These are phyloP conservation scores for Arctocebus calabarensis DNA, from an alignment of 2,797 vertebrate species.

Conservation along the genomic window DNA sequence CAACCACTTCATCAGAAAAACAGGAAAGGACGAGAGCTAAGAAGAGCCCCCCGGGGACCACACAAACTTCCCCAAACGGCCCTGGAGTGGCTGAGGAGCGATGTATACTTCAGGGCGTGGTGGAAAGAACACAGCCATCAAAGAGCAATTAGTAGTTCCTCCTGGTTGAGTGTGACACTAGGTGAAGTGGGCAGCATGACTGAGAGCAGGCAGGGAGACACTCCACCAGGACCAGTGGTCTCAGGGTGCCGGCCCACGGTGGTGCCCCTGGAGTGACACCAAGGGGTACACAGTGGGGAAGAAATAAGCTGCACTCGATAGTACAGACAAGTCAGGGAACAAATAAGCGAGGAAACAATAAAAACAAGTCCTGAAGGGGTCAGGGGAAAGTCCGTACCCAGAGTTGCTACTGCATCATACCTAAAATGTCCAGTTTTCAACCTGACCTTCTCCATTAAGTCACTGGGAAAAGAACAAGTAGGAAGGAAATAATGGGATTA, in stretches of 20 bases:
- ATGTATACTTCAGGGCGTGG: neutral
- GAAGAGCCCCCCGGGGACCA: neutral
- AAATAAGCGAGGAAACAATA: neutral
- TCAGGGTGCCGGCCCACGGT: neutral
- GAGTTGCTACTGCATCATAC: neutral
- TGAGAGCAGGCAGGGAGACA: neutral
- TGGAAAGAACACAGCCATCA: neutral
- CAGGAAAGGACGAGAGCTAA: neutral
- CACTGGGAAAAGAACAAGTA: neutral
- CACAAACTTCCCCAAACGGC: too few relatives aligned
- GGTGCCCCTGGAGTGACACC: neutral
- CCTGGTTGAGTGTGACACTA: neutral
- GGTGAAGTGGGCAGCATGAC: neutral
- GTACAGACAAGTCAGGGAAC: neutral
- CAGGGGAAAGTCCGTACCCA: neutral
- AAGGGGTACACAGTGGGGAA: neutral
- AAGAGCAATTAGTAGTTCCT: neutral
- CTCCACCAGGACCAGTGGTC: neutral
- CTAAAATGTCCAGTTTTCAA: neutral
- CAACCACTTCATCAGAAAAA: neutral
- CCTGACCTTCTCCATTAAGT: neutral
- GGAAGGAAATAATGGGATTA: neutral
- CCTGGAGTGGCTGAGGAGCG: neutral
- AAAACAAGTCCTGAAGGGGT: neutral
- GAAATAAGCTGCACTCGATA: neutral